Evolutionary conservation across 2,113 vertebrate genomes (phyloP).

Genomic region (Melierax canorus): DNA sequence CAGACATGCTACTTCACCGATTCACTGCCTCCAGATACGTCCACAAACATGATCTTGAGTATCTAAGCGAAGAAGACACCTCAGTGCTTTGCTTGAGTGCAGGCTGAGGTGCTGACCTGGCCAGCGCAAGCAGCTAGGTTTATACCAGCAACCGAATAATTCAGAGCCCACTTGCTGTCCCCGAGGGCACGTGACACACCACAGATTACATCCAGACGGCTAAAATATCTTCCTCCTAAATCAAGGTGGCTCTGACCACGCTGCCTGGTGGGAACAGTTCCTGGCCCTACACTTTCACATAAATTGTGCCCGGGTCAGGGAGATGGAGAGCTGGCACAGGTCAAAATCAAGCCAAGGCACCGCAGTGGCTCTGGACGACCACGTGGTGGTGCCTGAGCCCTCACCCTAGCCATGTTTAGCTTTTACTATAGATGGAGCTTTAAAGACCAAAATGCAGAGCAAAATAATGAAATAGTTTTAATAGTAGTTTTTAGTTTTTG

Average conservation of each 20-base stretch:
- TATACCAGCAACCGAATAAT: not conserved
- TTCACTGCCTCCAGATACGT: not conserved
- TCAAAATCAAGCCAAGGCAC: not conserved
- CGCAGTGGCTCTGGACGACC: not conserved
- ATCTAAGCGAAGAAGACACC: not conserved
- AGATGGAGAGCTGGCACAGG: not conserved
- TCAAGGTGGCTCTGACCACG: not conserved
- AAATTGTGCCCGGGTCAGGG: not conserved
- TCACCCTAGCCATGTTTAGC: accelerated
- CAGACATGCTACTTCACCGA: not conserved
- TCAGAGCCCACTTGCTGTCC: not conserved
- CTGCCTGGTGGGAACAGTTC: not conserved
- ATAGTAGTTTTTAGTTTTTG: not conserved
- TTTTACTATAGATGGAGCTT: not conserved
- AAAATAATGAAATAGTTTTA: not conserved
- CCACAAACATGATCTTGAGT: not conserved
- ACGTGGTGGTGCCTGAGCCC: not conserved
- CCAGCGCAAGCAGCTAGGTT: not conserved
- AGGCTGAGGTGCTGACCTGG: not conserved
- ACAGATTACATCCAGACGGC: not conserved
- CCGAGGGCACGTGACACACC: accelerated
- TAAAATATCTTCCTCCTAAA: not conserved
- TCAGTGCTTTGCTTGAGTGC: not conserved
- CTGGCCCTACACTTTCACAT: not conserved
- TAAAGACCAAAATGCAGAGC: not conserved